Evolutionary conservation across 2,888 invertebrate species (phyloP), one percentile per base, ranked within the genome.

Genomic region (Pseudococcus longispinus): DNA sequence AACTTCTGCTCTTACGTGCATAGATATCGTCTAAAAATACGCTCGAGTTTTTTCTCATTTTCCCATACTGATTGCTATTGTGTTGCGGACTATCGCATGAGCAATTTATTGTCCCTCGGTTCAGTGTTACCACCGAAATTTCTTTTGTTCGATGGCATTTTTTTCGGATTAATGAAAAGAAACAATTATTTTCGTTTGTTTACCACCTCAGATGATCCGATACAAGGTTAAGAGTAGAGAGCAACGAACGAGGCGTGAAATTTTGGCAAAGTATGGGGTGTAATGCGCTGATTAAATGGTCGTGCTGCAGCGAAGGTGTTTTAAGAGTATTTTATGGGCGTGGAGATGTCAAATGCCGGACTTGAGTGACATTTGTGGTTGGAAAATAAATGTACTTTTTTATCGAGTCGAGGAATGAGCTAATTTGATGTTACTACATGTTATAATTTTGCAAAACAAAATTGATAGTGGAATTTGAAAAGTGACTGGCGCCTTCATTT

Each of bases 1-100:
- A 83, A 51, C 44, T 83, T 83, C 51, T 37, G 37, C 37, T 51
- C 83, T 83, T 29, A 51, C 70, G 70, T 70, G 70, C 70, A 70
- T 70, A 70, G 26, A 70, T 70, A 29, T 70, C 70, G 51, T 83
- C 83, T 83, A 83, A 83, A 83, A 83, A 83, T 83, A 83, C 83
- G 70, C 29, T 65, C 23, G 23, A 29, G 70, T 70, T 70, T 70
- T 70, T 70, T 70, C 70, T 70, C 26, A 70, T 29, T 70, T 70
- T 70, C 70, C 70, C 70, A 70, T 29, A 70, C 70, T 70, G 70
- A 70, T 70, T 70, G 70, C 70, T 32, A 70, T 70, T 70, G 70
- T 70, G 70, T 29, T 70, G 70, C 70, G 9, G 70, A 29, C 70
- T 15, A 70, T 70, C 29, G 70, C 11, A 32, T 13, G 70, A 70